These are phyloP conservation scores for Chalcis sispes DNA, from an alignment of 2,888 invertebrate genomes.

Conservation along the genomic window DNA sequence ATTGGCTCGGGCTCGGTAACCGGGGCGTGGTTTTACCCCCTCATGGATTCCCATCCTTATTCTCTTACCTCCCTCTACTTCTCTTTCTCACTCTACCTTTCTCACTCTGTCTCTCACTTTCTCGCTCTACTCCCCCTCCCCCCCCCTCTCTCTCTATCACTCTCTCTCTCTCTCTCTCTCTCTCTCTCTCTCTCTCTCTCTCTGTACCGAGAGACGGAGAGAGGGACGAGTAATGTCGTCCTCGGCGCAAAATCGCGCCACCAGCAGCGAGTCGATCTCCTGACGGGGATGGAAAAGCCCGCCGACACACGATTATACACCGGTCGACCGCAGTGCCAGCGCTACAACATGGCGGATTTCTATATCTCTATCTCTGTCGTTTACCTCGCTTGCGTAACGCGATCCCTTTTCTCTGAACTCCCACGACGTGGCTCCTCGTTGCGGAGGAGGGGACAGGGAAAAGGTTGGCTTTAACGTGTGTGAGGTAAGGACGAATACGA, in stretches of 20 bases:
- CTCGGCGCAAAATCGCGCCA: too few species aligned
- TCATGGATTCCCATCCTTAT: neutral
- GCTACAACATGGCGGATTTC: slow-evolving; percentile 74
- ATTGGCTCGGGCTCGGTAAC: slow-evolving; percentile 68
- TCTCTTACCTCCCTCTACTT: too few species aligned
- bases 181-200: too few species aligned
- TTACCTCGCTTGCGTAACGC: too few species aligned
- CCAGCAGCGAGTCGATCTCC: too few species aligned
- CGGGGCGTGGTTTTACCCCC: slow-evolving; percentile 69
- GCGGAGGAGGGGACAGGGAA: neutral
- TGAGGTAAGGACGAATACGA: too few species aligned
- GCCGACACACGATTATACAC: slow-evolving; percentile 35
- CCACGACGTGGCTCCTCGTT: neutral
- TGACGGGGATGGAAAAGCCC: slow-evolving; percentile 55
- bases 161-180: too few species aligned
- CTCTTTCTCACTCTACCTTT: neutral
- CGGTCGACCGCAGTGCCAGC: slow-evolving; percentile 61
- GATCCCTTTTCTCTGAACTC: slow-evolving; percentile 34
- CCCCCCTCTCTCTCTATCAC: neutral
- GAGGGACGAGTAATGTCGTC: too few species aligned
- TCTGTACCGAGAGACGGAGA: too few species aligned
- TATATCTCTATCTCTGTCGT: too few species aligned
- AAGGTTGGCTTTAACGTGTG: too few species aligned
- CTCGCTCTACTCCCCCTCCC: neutral
- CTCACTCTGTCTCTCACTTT: neutral